Evolutionary conservation across 2,113 vertebrate species (phyloP).

Genomic region (Takifugu bimaculatus): DNA sequence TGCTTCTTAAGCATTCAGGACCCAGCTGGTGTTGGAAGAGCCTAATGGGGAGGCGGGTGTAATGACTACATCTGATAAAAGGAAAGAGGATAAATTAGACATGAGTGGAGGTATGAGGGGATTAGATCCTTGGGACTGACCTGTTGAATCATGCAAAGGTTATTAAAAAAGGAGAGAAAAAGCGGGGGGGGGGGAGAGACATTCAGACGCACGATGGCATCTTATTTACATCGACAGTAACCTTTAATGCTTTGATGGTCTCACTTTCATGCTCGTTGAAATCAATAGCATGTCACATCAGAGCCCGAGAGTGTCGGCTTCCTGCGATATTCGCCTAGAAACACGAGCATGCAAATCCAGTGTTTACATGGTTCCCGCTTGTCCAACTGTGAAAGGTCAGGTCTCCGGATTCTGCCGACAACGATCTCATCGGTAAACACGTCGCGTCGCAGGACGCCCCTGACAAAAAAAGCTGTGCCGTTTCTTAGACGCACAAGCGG

Average conservation of each 20-base stretch:
- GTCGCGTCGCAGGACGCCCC: too few relatives aligned
- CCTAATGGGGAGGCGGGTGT: slow-evolving; percentile 57
- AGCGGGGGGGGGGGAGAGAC: not conserved
- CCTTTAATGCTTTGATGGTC: slow-evolving; percentile 28
- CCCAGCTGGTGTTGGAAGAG: slow-evolving; percentile 64
- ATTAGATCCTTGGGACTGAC: slow-evolving; percentile 68
- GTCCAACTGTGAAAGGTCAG: slow-evolving; percentile 68
- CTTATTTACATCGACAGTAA: slow-evolving; percentile 23
- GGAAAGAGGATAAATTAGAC: slow-evolving; percentile 61
- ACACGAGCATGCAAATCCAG: slow-evolving; percentile 52
- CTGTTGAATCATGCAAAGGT: slow-evolving; percentile 66
- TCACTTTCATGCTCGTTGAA: slow-evolving; percentile 37
- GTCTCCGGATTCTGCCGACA: slow-evolving; percentile 39
- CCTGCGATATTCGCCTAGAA: slow-evolving; percentile 31
- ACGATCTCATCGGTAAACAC: slow-evolving; percentile 44
- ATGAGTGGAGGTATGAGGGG: slow-evolving; percentile 67
- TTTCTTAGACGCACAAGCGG: too few relatives aligned
- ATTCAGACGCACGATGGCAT: slow-evolving; percentile 8
- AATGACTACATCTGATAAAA: slow-evolving; percentile 70
- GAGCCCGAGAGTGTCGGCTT: slow-evolving; percentile 8
- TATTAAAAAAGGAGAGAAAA: slow-evolving; percentile 27
- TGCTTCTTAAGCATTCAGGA: slow-evolving; percentile 58
- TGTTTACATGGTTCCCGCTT: slow-evolving; percentile 64
- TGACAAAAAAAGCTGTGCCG: too few relatives aligned
- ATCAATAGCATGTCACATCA: slow-evolving; percentile 36